Percentiles rank a stretch among this genome's conserved stretches.
These are phyloP conservation scores for Cacatua alba DNA, from an alignment of 2,113 vertebrate species.

Conservation along the genomic window DNA sequence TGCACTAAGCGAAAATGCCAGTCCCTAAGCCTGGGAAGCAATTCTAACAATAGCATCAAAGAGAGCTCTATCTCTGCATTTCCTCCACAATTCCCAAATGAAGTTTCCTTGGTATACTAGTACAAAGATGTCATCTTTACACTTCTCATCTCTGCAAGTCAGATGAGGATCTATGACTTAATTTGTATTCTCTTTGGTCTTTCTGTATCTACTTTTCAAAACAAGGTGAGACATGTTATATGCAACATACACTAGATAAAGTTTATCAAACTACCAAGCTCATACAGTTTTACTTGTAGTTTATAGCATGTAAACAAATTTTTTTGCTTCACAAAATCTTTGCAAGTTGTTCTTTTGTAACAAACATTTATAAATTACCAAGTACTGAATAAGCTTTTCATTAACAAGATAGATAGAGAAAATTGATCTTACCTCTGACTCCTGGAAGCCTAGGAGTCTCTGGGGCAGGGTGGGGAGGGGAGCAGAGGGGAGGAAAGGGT, in stretches of 20 bases:
- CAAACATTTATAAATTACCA: not conserved
- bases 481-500: not conserved
- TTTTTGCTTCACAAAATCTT: not conserved
- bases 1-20: not conserved
- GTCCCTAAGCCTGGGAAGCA: not conserved
- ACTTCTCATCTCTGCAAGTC: not conserved
- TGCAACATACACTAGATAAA: not conserved
- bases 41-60: not conserved
- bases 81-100: not conserved
- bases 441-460: constrained; percentile 36
- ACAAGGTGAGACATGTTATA: not conserved
- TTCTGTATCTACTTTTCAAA: not conserved
- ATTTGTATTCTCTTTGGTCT: not conserved
- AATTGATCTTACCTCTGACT: constrained; percentile 69
- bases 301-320: not conserved
- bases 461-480: not conserved
- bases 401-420: constrained; percentile 23
- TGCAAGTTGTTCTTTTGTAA: not conserved
- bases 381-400: not conserved
- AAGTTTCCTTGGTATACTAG: not conserved
- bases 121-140: not conserved
- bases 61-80: not conserved
- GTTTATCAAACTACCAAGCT: not conserved
- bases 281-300: not conserved
- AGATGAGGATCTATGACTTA: not conserved